These are phyloP conservation scores for Amphiduros pacificus DNA, from an alignment of 2,888 invertebrate species.

Conservation along the genomic window DNA sequence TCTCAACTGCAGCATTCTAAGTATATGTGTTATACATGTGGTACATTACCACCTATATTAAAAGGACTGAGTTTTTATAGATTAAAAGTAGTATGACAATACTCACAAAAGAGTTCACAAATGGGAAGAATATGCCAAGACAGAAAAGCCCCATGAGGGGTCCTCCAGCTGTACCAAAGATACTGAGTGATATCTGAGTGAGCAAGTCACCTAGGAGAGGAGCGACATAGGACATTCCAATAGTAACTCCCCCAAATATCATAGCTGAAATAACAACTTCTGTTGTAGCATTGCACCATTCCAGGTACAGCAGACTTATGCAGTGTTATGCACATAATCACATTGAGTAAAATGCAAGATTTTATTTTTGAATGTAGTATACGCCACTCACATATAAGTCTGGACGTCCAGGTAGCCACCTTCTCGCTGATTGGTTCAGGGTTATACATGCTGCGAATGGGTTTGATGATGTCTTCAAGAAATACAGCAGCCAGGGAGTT, in stretches of 20 bases:
- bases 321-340: too few relatives aligned
- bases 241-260: slow-evolving; percentile 23
- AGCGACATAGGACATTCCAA: slow-evolving; percentile 27
- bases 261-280: slow-evolving; percentile 13
- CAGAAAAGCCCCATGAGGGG: slow-evolving; percentile 57
- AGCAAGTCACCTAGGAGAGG: slow-evolving; percentile 22
- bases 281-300: too few relatives aligned
- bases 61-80: too few relatives aligned
- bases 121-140: slow-evolving; percentile 64
- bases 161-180: slow-evolving; percentile 58
- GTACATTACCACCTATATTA: too few relatives aligned
- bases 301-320: too few relatives aligned
- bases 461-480: slow-evolving; percentile 29
- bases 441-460: neutral
- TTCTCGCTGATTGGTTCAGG: neutral
- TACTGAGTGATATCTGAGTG: slow-evolving; percentile 50
- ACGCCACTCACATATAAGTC: neutral
- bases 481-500: slow-evolving; percentile 32
- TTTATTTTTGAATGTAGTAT: too few relatives aligned
- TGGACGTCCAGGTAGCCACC: neutral
- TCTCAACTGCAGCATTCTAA: too few relatives aligned
- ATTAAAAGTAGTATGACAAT: too few relatives aligned
- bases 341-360: too few relatives aligned
- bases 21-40: too few relatives aligned
- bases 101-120: slow-evolving; percentile 37